Evolutionary conservation across 2,888 invertebrate genomes (phyloP).

Genomic region (Dryocosmus kuriphilus): DNA sequence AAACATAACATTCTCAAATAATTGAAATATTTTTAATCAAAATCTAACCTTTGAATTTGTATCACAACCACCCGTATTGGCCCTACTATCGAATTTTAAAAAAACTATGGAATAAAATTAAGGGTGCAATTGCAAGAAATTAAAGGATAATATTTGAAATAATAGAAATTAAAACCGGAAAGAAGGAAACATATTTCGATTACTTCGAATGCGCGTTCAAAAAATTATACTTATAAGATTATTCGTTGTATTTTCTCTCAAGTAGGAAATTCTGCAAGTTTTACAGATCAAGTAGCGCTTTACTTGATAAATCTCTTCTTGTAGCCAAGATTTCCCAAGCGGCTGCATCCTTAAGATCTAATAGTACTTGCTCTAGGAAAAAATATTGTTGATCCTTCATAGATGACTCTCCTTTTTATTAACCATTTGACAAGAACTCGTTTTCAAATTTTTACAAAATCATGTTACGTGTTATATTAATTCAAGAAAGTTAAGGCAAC

Average conservation of each 20-base stretch:
- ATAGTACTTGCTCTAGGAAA: constrained; percentile 14
- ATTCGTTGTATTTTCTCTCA: background rate
- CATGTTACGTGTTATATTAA: background rate
- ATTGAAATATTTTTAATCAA: too few species aligned
- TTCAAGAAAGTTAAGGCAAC: background rate
- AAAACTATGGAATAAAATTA: too few species aligned
- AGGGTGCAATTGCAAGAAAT: too few species aligned
- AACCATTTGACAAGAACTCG: background rate
- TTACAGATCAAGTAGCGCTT: constrained; percentile 22
- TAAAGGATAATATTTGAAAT: too few species aligned
- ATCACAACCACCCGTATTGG: too few species aligned
- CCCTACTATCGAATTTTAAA: too few species aligned
- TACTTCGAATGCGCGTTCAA: background rate
- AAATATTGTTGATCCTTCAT: constrained; percentile 3
- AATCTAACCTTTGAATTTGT: too few species aligned
- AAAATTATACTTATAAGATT: constrained; percentile 5
- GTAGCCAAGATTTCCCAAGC: constrained; percentile 33
- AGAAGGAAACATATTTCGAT: too few species aligned
- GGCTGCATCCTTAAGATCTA: constrained; percentile 19
- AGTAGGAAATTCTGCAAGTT: constrained; percentile 19
- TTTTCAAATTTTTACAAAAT: background rate
- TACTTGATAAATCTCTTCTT: constrained; percentile 30
- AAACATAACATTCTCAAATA: too few species aligned
- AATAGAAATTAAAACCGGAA: too few species aligned
- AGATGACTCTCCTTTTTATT: constrained; percentile 2